phyloP scores from a whole-genome alignment of 2,797 vertebrate species.

The Psittacula derbiana region DNA sequence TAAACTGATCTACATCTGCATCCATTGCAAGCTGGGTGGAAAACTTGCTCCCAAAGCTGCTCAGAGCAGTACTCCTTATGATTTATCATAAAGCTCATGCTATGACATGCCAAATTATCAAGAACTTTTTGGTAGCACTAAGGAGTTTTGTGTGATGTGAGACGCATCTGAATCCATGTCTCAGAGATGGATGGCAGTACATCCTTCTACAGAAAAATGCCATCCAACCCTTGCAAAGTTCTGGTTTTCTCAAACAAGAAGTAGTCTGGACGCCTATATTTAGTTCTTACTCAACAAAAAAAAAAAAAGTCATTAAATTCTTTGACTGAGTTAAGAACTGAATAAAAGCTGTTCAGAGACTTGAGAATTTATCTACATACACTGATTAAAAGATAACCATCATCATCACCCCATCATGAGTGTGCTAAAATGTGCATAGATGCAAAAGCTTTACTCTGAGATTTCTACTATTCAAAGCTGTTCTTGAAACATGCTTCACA shows the following conservation, averaged over 20 bases:
- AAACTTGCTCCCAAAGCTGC: constrained; percentile 17
- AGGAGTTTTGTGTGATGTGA: constrained; percentile 4
- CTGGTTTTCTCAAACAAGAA: constrained; percentile 18
- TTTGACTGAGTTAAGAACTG: constrained; percentile 49
- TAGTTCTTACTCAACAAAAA: constrained; percentile 49
- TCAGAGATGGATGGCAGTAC: background rate
- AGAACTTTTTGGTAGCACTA: background rate
- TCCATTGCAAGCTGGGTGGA: constrained; percentile 39
- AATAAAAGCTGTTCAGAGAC: constrained; percentile 54
- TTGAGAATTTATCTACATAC: constrained; percentile 35
- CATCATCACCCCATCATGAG: constrained; percentile 61
- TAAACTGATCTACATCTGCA: constrained; percentile 2
- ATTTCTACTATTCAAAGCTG: constrained; percentile 65
- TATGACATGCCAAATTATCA: constrained; percentile 10
- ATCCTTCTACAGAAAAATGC: background rate
- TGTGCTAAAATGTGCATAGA: constrained; percentile 50
- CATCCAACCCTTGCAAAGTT: constrained; percentile 4
- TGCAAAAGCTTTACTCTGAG: constrained; percentile 66
- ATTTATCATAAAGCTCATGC: constrained; percentile 22
- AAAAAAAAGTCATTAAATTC: background rate
- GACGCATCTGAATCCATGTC: background rate
- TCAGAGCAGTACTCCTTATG: background rate
- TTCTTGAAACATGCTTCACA: constrained; percentile 76
- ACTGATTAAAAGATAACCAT: constrained; percentile 57
- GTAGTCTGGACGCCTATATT: constrained; percentile 46